Evolutionary conservation across 2,113 vertebrate genomes (phyloP).

Genomic region (Microtus richardsoni): DNA sequence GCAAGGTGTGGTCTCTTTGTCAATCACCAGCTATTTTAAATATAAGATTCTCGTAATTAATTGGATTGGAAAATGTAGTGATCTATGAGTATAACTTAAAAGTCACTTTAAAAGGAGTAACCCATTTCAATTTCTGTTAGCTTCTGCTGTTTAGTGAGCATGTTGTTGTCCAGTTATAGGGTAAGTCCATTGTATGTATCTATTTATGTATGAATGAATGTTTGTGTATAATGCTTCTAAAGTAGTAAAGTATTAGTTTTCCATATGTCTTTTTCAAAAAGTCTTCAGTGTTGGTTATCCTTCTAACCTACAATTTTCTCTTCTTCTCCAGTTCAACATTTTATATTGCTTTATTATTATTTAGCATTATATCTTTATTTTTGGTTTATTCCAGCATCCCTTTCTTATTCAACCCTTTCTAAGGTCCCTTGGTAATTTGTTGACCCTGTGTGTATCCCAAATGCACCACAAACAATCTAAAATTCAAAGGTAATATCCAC

Average conservation of each 20-base stretch:
- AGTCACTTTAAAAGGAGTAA: no score
- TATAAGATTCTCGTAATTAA: no score
- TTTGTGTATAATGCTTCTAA: not conserved
- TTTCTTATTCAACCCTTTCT: not conserved
- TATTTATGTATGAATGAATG: no score
- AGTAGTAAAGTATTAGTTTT: not conserved
- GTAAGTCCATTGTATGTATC: no score
- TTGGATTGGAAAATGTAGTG: no score
- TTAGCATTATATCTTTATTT: not conserved
- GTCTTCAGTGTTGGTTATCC: not conserved
- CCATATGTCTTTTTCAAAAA: not conserved
- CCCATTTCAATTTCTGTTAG: no score
- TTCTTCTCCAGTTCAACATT: not conserved
- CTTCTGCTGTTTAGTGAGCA: no score
- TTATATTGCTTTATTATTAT: not conserved
- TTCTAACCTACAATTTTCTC: not conserved
- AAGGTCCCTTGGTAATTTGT: not conserved
- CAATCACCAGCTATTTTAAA: no score
- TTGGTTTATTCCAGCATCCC: not conserved
- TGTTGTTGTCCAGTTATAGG: no score
- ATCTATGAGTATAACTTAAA: no score
- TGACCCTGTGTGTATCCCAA: not conserved
- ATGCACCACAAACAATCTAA: not conserved
- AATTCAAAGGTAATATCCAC: not conserved
- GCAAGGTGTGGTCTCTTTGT: no score